Conservation (phyloP, 2,113 vertebrate species). For the Solenodon paradoxus region DNA sequence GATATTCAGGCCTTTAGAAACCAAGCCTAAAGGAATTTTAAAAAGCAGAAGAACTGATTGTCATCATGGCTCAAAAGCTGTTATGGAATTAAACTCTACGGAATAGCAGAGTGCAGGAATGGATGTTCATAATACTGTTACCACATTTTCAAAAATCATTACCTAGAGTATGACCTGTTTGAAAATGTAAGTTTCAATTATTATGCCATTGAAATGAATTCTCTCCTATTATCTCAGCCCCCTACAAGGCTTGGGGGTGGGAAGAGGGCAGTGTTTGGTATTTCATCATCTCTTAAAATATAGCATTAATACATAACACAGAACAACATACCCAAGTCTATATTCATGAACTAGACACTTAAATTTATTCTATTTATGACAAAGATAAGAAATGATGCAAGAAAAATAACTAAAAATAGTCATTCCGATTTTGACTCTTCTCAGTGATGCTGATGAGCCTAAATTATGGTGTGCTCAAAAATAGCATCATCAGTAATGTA, state of each 20-base stretch:
- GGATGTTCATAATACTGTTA: not conserved
- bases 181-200: not conserved
- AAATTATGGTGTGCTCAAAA: constrained; percentile 64
- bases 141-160: not conserved
- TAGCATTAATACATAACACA: not conserved
- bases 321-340: not conserved
- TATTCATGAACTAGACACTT: constrained; percentile 47
- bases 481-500: constrained; percentile 61
- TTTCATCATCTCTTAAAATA: constrained; percentile 7
- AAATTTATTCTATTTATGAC: constrained; percentile 41
- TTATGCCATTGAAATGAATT: not conserved
- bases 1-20: constrained; percentile 2
- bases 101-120: not conserved
- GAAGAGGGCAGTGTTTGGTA: not conserved
- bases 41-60: not conserved
- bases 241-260: not conserved
- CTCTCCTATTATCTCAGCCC: not conserved
- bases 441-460: constrained; percentile 58
- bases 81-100: not conserved
- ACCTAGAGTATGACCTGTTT: no score
- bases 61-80: not conserved
- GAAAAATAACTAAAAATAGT: constrained; percentile 59
- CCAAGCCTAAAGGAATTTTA: not conserved
- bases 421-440: constrained; percentile 60
- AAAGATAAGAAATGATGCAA: constrained; percentile 49